Evolutionary conservation across 2,113 vertebrate genomes (phyloP).

Genomic region (Carassius carassius): DNA sequence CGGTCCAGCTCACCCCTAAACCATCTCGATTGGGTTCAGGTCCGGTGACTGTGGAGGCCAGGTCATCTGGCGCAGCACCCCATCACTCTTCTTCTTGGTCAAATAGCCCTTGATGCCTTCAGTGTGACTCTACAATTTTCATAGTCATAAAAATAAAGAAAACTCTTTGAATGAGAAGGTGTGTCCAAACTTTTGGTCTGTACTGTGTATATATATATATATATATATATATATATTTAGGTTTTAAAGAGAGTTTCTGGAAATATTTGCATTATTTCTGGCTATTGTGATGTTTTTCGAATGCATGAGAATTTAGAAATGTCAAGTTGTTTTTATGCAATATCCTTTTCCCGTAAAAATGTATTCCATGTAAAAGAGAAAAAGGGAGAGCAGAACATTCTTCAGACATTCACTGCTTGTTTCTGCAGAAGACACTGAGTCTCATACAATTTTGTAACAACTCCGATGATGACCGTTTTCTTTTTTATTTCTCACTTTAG

Average conservation of each 20-base stretch:
- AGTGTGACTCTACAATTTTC: too few relatives aligned
- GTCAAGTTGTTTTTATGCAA: not conserved
- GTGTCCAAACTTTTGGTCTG: too few relatives aligned
- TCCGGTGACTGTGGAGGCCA: too few relatives aligned
- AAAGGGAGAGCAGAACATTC: not conserved
- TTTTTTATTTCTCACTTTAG: not conserved
- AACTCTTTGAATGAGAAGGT: too few relatives aligned
- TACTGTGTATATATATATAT: too few relatives aligned
- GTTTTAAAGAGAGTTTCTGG: not conserved
- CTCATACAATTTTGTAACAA: not conserved
- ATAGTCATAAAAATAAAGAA: too few relatives aligned
- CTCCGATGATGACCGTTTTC: not conserved
- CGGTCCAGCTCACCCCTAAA: too few relatives aligned
- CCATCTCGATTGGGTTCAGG: too few relatives aligned
- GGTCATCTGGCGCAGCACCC: too few relatives aligned
- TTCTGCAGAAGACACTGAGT: not conserved
- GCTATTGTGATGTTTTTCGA: not conserved
- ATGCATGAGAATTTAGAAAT: not conserved
- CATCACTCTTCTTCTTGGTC: too few relatives aligned
- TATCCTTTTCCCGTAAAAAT: not conserved
- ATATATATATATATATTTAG: too few relatives aligned
- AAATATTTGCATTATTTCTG: not conserved
- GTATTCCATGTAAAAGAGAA: not conserved
- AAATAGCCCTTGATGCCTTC: too few relatives aligned
- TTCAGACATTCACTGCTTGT: not conserved